These are phyloP conservation scores for Ernsta delagoae DNA, from an alignment of 2,888 invertebrate genomes.

Conservation along the genomic window DNA sequence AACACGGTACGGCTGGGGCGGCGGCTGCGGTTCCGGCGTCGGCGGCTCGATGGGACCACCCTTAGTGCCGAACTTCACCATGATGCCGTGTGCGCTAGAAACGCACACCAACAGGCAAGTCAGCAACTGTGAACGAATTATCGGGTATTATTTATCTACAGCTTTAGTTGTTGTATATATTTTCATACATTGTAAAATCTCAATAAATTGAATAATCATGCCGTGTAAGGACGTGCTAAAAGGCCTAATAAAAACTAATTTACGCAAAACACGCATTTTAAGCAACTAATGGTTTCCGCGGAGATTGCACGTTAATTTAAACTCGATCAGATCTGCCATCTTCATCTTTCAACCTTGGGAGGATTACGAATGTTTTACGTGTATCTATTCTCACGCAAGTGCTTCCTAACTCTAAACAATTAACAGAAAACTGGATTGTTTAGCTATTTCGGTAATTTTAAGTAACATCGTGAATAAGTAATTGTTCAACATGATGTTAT, in stretches of 20 bases:
- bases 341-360: conserved; percentile 60
- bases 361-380: conserved; percentile 46
- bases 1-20: conserved; percentile 75
- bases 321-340: conserved; percentile 55
- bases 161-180: no score
- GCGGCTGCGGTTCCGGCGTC: conserved; percentile 64
- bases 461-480: conserved; percentile 3
- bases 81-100: conserved; percentile 81
- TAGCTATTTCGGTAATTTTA: conserved; percentile 11
- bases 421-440: conserved; percentile 24
- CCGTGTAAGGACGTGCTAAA: neutral
- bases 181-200: neutral
- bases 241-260: conserved; percentile 6
- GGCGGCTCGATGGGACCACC: conserved; percentile 86
- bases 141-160: no score
- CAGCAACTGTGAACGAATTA: no score
- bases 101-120: conserved; percentile 55
- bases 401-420: conserved; percentile 29
- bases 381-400: conserved; percentile 27
- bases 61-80: conserved; percentile 86
- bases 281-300: conserved; percentile 32
- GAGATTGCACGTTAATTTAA: conserved; percentile 54
- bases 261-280: conserved; percentile 27
- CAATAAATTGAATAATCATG: neutral
- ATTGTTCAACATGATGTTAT: neutral